Conservation (phyloP, 2,797 vertebrate genomes). For the Eurystomus glaucurus region DNA sequence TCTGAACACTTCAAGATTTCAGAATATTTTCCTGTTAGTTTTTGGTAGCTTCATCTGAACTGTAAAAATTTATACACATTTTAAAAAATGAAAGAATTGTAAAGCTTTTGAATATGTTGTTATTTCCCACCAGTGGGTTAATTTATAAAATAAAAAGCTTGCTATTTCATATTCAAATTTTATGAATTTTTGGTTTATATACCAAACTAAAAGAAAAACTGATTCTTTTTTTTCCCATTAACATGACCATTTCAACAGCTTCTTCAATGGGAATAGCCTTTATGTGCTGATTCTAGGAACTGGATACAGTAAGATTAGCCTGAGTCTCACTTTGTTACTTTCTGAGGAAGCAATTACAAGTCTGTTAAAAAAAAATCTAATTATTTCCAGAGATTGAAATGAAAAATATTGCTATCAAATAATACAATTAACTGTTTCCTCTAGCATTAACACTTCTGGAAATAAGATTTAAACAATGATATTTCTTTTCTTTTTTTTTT, state of each 20-base stretch:
- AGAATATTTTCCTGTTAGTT: not conserved
- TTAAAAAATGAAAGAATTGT: not conserved
- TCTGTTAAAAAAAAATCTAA: not conserved
- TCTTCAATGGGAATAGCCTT: not conserved
- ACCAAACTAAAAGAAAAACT: not conserved
- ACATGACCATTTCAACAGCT: not conserved
- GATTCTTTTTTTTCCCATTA: not conserved
- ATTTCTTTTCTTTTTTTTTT: not conserved
- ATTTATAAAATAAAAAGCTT: not conserved
- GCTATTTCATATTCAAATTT: not conserved
- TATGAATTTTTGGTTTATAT: not conserved
- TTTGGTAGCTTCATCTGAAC: not conserved
- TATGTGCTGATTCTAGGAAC: not conserved
- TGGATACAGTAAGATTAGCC: not conserved
- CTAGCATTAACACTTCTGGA: not conserved
- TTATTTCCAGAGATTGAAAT: not conserved
- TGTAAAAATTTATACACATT: not conserved
- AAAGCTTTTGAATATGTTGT: not conserved
- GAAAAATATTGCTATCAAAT: not conserved
- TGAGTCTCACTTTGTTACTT: not conserved
- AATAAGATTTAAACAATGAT: not conserved
- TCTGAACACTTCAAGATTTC: not conserved
- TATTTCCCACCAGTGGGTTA: not conserved
- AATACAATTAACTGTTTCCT: not conserved
- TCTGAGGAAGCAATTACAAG: not conserved